Evolutionary conservation across 2,113 vertebrate species (phyloP).

Genomic region (Crypturellus undulatus): DNA sequence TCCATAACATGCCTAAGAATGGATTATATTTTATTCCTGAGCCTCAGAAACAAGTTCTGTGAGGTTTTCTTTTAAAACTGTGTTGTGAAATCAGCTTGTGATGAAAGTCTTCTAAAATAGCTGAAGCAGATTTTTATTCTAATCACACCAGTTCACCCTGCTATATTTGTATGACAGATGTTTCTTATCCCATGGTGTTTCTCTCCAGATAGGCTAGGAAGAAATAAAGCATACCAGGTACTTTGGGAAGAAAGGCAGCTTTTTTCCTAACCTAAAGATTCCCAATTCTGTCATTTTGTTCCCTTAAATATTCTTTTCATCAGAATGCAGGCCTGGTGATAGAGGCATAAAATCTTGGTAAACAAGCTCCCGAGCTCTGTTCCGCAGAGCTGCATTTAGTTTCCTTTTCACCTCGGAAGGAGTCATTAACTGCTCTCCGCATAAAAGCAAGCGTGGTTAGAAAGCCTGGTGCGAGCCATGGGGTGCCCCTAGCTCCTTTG

Average conservation of each 20-base stretch:
- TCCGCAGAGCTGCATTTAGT: neutral
- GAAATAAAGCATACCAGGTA: neutral
- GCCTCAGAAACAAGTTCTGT: neutral
- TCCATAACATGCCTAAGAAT: too few relatives aligned
- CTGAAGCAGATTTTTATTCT: neutral
- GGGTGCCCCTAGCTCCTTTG: neutral
- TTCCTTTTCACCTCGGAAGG: slow-evolving; percentile 2
- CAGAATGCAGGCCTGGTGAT: neutral
- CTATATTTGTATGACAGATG: neutral
- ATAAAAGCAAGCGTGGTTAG: neutral
- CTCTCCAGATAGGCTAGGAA: neutral
- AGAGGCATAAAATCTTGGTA: neutral
- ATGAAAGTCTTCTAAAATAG: neutral
- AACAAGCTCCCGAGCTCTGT: neutral
- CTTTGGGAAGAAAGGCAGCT: neutral
- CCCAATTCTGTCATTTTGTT: neutral
- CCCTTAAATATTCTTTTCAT: slow-evolving; percentile 14
- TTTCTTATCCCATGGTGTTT: neutral
- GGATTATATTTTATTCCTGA: neutral
- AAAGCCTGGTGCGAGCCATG: neutral
- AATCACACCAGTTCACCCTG: neutral
- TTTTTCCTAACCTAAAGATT: neutral
- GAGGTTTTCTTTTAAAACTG: neutral
- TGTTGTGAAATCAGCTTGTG: neutral
- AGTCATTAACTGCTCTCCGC: slow-evolving; percentile 22